Evolutionary conservation across 2,888 invertebrate genomes (phyloP).

Genomic region (Melieria omissa): DNA sequence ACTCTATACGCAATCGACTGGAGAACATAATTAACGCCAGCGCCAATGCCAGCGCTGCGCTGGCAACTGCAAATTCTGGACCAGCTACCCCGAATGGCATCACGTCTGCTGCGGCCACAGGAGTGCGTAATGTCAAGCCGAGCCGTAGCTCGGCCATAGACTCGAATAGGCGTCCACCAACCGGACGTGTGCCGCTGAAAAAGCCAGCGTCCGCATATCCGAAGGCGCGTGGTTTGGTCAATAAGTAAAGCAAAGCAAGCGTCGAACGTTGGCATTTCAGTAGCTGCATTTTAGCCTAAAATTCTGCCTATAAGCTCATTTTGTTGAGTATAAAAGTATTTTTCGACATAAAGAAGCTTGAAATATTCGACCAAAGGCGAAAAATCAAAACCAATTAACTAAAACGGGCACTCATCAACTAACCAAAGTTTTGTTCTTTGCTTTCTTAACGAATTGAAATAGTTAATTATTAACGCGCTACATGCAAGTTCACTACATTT

Average conservation of each 20-base stretch:
- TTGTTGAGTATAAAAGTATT: too few species aligned
- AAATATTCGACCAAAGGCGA: too few species aligned
- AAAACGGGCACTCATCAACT: too few species aligned
- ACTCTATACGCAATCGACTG: constrained; percentile 63
- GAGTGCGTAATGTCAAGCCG: constrained; percentile 56
- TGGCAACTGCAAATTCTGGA: constrained; percentile 26
- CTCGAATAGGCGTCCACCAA: constrained; percentile 61
- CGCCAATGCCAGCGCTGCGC: constrained; percentile 51
- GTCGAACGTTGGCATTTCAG: too few species aligned
- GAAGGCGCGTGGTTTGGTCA: constrained; percentile 66
- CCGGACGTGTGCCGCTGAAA: constrained; percentile 58
- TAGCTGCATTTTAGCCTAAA: too few species aligned
- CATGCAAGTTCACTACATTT: too few species aligned
- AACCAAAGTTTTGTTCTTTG: too few species aligned
- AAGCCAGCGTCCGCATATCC: constrained; percentile 67
- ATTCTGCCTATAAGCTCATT: too few species aligned
- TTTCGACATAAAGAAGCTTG: too few species aligned
- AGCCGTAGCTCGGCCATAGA: constrained; percentile 58
- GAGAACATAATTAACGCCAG: constrained; percentile 66
- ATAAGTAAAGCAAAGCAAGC: constrained; percentile 55
- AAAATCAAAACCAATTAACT: too few species aligned
- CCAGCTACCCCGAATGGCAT: constrained; percentile 40
- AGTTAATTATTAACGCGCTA: too few species aligned
- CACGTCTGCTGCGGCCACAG: constrained; percentile 41
- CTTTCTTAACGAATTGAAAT: too few species aligned